Evolutionary conservation across 1,140 invertebrate species (phyloP).

Genomic region (Kradibia gibbosae): DNA sequence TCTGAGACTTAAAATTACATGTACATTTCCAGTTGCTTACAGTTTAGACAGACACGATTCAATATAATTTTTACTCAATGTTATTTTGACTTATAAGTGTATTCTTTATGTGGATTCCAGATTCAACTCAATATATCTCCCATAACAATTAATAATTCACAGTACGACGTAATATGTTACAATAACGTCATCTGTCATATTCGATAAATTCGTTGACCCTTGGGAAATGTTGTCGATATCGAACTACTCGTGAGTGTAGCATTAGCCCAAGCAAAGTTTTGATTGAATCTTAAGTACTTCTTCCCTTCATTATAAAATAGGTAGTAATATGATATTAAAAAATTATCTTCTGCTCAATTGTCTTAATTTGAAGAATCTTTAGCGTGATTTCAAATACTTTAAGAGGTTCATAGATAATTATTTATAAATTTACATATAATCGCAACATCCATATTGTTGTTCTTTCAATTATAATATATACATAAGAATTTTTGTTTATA

Average conservation of each 20-base stretch:
- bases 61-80: slow-evolving; percentile 37
- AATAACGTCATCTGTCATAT: too few species aligned
- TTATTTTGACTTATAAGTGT: background rate
- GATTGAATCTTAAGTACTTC: slow-evolving; percentile 25
- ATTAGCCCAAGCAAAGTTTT: slow-evolving; percentile 20
- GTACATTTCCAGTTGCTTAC: too few species aligned
- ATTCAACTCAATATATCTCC: background rate
- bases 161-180: too few species aligned
- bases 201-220: too few species aligned
- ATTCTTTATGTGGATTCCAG: slow-evolving; percentile 3
- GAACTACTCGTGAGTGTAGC: background rate
- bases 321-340: slow-evolving; percentile 13
- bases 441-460: too few species aligned
- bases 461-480: too few species aligned
- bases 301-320: slow-evolving; percentile 26
- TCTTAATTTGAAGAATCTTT: background rate
- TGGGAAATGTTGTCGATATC: background rate
- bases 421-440: background rate
- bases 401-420: background rate
- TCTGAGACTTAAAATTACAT: too few species aligned
- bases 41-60: slow-evolving; percentile 2
- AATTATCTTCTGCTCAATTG: background rate
- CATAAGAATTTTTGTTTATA: too few species aligned
- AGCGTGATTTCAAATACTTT: background rate
- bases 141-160: too few species aligned